Evolutionary conservation across 2,797 vertebrate species (phyloP).

Genomic region (Babyrousa celebensis): DNA sequence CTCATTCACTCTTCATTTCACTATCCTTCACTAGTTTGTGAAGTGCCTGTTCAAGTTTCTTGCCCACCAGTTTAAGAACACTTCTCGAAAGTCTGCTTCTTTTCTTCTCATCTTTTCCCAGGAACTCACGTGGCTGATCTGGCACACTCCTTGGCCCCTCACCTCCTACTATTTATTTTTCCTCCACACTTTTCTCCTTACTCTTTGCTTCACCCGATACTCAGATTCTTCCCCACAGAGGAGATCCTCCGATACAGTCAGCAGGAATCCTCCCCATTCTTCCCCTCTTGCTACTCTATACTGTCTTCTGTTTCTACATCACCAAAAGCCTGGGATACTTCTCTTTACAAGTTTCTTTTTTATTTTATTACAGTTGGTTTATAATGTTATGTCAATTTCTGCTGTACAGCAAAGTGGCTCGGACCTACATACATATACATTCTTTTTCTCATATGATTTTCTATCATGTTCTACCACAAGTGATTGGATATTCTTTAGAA

Average conservation of each 20-base stretch:
- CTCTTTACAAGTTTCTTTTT: slow-evolving; percentile 15
- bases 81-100: background rate
- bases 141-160: background rate
- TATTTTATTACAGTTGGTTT: too few relatives aligned
- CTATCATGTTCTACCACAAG: too few relatives aligned
- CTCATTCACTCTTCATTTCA: background rate
- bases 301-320: background rate
- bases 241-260: background rate
- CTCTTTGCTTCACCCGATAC: background rate
- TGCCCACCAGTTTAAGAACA: slow-evolving; percentile 21
- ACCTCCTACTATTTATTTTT: background rate
- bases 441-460: too few relatives aligned
- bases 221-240: background rate
- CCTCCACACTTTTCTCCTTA: background rate
- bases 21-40: background rate
- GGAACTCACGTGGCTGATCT: background rate
- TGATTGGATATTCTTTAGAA: background rate
- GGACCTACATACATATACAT: too few relatives aligned
- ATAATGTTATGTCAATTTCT: too few relatives aligned
- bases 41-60: background rate
- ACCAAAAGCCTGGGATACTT: background rate
- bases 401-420: too few relatives aligned
- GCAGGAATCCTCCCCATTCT: background rate
- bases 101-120: background rate
- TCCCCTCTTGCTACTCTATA: background rate